Evolutionary conservation across 1,140 invertebrate species (phyloP).

Genomic region (Euura lappo): DNA sequence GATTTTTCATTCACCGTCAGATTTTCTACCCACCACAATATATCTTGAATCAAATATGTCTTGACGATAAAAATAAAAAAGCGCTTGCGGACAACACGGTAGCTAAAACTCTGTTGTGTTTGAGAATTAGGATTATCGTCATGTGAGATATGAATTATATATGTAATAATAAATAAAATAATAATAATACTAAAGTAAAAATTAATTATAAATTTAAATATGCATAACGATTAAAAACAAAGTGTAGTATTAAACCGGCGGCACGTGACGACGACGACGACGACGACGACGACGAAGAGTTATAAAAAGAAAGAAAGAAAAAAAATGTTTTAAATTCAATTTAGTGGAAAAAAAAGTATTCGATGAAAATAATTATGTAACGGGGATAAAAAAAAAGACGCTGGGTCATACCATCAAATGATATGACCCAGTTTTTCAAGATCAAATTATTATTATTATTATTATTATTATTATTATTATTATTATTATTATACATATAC

Average conservation of each 20-base stretch:
- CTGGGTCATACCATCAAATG: background rate
- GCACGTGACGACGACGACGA: background rate
- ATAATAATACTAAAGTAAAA: background rate
- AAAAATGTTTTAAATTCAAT: background rate
- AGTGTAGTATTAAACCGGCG: background rate
- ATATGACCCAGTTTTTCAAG: background rate
- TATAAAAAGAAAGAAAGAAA: background rate
- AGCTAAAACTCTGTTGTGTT: conserved; percentile 15
- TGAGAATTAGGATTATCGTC: conserved; percentile 8
- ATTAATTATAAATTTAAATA: background rate
- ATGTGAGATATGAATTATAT: conserved; percentile 1
- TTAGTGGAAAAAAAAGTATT: background rate
- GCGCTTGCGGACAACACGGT: conserved; percentile 12
- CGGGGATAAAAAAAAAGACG: background rate
- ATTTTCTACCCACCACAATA: background rate
- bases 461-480: background rate
- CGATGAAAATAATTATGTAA: background rate
- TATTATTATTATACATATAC: conserved; percentile 15
- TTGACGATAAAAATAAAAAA: background rate
- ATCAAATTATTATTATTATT: conserved; percentile 12
- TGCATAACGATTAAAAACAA: background rate
- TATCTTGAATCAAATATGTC: background rate
- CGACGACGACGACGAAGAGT: background rate
- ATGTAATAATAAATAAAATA: background rate
- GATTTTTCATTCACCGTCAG: background rate